These are phyloP conservation scores for Haemorhous mexicanus DNA, from an alignment of 2,113 vertebrate species.

Conservation along the genomic window DNA sequence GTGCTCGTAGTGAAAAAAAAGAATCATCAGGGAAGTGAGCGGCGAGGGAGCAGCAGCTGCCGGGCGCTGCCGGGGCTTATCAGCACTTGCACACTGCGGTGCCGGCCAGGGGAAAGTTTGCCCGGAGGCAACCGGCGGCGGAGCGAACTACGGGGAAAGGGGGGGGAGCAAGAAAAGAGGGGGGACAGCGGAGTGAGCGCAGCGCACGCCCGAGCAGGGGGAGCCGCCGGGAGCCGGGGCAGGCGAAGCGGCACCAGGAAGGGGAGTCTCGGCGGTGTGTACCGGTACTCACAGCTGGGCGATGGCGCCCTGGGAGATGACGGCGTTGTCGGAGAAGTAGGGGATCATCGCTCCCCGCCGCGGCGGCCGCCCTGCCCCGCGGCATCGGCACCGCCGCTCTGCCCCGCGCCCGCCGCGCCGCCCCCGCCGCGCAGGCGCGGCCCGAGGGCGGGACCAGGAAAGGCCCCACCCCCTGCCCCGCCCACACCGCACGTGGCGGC, in stretches of 20 bases:
- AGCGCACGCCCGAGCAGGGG: background rate
- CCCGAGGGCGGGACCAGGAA: fast-evolving
- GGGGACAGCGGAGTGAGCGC: background rate
- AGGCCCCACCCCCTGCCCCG: background rate
- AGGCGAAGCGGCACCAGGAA: background rate
- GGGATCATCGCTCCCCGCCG: conserved; percentile 81
- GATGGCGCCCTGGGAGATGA: conserved; percentile 88
- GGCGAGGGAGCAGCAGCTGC: background rate
- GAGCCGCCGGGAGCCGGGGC: background rate
- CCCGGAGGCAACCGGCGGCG: background rate
- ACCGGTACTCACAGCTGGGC: conserved; percentile 88
- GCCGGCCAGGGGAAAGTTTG: background rate
- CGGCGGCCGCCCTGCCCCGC: conserved; percentile 36
- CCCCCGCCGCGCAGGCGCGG: background rate
- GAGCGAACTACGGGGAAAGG: background rate
- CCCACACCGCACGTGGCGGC: background rate
- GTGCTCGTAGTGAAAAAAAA: too few relatives aligned
- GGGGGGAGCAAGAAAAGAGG: background rate
- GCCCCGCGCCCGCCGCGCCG: background rate
- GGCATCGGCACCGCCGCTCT: background rate
- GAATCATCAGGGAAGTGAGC: background rate
- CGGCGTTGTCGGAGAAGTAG: conserved; percentile 89
- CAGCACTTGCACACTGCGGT: background rate
- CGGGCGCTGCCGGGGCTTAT: background rate
- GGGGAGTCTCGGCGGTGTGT: background rate